phyloP scores from a whole-genome alignment of 2,888 invertebrate genomes.

The Orgyia antiqua region DNA sequence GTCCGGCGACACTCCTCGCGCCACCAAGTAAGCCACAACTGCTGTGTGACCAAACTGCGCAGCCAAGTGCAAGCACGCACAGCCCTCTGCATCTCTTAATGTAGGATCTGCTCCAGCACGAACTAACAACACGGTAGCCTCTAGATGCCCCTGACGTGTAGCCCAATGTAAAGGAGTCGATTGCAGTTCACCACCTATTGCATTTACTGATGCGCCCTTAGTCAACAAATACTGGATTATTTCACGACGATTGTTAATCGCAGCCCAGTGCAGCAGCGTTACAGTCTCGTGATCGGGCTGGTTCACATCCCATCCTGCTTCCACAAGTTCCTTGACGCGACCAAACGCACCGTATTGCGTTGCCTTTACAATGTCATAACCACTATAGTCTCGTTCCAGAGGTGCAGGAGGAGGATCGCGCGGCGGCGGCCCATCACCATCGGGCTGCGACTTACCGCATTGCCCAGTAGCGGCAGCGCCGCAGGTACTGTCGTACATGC shows the following conservation, averaged over 20 bases:
- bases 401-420: conserved; percentile 81
- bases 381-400: conserved; percentile 82
- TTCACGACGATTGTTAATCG: conserved; percentile 97
- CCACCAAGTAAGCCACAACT: conserved; percentile 97
- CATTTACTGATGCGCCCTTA: conserved; percentile 89
- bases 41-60: conserved; percentile 98
- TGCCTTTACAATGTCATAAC: conserved; percentile 95
- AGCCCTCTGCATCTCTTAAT: conserved; percentile 96
- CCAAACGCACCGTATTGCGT: conserved; percentile 96
- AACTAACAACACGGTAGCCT: conserved; percentile 87
- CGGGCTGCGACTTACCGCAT: conserved; percentile 81
- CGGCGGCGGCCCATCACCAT: conserved; percentile 79
- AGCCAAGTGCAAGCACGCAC: conserved; percentile 96
- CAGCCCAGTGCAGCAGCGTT: conserved; percentile 98
- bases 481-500: conserved; percentile 85
- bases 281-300: conserved; percentile 97
- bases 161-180: conserved; percentile 99
- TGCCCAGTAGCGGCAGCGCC: conserved; percentile 83
- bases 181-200: conserved; percentile 95
- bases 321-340: conserved; percentile 90
- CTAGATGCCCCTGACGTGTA: conserved; percentile 93
- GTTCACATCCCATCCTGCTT: conserved; percentile 96
- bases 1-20: conserved; percentile 94
- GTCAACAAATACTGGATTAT: conserved; percentile 93
- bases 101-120: conserved; percentile 93